Evolutionary conservation across 2,113 vertebrate species (phyloP).

Genomic region (Suricata suricatta): DNA sequence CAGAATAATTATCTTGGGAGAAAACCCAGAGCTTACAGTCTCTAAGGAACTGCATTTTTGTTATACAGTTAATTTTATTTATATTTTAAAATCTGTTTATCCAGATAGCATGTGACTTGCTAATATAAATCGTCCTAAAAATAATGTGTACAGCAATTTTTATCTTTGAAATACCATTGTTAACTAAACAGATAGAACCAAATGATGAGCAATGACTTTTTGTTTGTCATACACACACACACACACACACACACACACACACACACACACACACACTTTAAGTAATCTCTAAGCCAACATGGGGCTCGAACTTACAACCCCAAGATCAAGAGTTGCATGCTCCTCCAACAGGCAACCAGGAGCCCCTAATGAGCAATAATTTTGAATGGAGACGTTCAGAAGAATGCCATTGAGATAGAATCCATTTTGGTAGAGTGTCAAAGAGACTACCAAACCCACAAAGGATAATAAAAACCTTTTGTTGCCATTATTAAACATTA

Average conservation of each 20-base stretch:
- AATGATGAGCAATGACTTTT: neutral
- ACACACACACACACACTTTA: too few relatives aligned
- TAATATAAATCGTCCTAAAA: neutral
- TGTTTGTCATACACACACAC: too few relatives aligned
- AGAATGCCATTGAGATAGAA: neutral
- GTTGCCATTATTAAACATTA: conserved; percentile 7
- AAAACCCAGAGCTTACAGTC: neutral
- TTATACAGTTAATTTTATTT: neutral
- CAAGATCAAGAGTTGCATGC: too few relatives aligned
- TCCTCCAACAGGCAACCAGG: too few relatives aligned
- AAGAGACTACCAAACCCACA: neutral
- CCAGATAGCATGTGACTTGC: neutral
- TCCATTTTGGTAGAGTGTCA: neutral
- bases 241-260: too few relatives aligned
- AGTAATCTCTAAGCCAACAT: too few relatives aligned
- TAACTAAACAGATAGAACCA: neutral
- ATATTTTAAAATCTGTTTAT: neutral
- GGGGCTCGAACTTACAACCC: too few relatives aligned
- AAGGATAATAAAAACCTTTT: neutral
- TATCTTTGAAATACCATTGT: neutral
- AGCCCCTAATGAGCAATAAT: neutral
- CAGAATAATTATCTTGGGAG: neutral
- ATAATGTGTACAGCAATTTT: neutral
- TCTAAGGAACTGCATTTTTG: neutral
- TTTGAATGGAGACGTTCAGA: neutral